Conservation (phyloP, 2,888 invertebrate species). For the Agriotes lineatus region DNA sequence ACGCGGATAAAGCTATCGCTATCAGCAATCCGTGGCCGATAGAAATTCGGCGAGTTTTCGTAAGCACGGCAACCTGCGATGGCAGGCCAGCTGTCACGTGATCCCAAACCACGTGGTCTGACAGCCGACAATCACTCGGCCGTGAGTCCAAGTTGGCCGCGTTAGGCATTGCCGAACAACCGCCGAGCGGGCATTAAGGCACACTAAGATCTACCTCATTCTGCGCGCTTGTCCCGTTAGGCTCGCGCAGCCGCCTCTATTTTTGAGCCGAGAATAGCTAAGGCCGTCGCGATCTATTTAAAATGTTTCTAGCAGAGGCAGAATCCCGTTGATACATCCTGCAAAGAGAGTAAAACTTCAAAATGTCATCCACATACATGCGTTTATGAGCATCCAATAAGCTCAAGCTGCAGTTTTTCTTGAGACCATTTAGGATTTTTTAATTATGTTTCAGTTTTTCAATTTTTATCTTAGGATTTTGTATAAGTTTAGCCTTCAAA, state of each 20-base stretch:
- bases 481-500: too few species aligned
- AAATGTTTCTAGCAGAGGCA: conserved; percentile 1
- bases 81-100: conserved; percentile 41
- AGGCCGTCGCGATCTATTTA: conserved; percentile 31
- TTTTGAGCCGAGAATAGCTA: conserved; percentile 13
- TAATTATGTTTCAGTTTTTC: too few species aligned
- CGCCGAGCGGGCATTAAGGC: conserved; percentile 28
- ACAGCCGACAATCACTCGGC: conserved; percentile 33
- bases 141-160: conserved; percentile 43
- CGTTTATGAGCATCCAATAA: too few species aligned
- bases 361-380: too few species aligned
- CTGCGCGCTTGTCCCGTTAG: conserved; percentile 20
- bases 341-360: not conserved
- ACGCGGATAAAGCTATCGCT: too few species aligned
- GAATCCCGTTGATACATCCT: not conserved
- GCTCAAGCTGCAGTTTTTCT: too few species aligned
- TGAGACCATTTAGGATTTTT: too few species aligned
- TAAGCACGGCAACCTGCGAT: conserved; percentile 31
- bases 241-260: not conserved
- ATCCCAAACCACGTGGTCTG: conserved; percentile 46
- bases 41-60: not conserved
- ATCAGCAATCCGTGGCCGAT: not conserved
- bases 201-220: conserved; percentile 25
- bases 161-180: conserved; percentile 41
- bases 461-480: too few species aligned